Conservation (phyloP, 2,113 vertebrate species). For the Notarius quadriscutis region DNA sequence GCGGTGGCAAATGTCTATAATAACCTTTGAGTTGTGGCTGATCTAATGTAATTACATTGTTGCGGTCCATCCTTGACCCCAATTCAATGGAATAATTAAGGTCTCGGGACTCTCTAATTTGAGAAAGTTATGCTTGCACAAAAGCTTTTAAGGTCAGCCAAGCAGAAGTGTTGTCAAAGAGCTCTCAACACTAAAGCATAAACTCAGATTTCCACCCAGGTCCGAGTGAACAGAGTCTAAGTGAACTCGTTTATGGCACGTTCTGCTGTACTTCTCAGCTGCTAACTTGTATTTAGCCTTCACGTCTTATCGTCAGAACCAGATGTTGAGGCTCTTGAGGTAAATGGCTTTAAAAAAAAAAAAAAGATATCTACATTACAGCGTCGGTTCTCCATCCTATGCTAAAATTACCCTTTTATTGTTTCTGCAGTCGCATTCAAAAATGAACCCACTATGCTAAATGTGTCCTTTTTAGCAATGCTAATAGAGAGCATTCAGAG, state of each 20-base stretch:
- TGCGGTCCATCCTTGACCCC: slow-evolving; percentile 54
- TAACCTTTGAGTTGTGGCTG: slow-evolving; percentile 53
- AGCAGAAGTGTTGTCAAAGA: slow-evolving; percentile 41
- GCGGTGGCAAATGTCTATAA: slow-evolving; percentile 36
- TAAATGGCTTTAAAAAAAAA: not conserved
- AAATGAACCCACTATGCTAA: slow-evolving; percentile 7
- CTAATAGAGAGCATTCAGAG: slow-evolving; percentile 32
- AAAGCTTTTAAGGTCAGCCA: slow-evolving; percentile 41
- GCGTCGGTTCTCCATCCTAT: not conserved
- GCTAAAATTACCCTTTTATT: slow-evolving; percentile 17
- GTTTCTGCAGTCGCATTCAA: slow-evolving; percentile 15
- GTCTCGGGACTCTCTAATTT: slow-evolving; percentile 55
- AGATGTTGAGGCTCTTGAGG: slow-evolving; percentile 8
- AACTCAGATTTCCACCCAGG: not conserved
- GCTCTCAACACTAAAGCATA: slow-evolving; percentile 16
- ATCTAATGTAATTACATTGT: slow-evolving; percentile 55
- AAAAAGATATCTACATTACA: not conserved
- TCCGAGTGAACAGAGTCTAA: not conserved
- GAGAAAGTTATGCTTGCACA: slow-evolving; percentile 49
- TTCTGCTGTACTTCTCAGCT: not conserved
- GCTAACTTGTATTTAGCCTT: slow-evolving; percentile 2
- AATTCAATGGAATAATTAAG: slow-evolving; percentile 56
- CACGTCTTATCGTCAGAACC: not conserved
- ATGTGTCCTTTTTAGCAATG: slow-evolving; percentile 21
- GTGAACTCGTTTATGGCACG: not conserved